Percentiles rank a stretch among this genome's conserved stretches.
Evolutionary conservation across 2,113 vertebrate species (phyloP).

Genomic region (Serinus canaria): DNA sequence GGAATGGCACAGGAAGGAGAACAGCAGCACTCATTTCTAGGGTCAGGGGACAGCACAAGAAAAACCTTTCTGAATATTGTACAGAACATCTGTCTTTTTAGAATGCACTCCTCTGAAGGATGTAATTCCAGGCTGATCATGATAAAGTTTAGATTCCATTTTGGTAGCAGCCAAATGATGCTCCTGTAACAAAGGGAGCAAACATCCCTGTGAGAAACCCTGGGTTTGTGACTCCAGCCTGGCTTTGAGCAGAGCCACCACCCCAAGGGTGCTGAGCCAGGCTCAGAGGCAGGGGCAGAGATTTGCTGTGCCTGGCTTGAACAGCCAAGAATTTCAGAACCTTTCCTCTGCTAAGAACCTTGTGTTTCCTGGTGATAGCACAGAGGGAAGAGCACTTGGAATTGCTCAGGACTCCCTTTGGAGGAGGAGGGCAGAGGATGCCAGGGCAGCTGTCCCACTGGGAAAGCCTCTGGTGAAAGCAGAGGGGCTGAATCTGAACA

Average conservation of each 20-base stretch:
- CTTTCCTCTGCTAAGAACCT: background rate
- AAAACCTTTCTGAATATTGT: background rate
- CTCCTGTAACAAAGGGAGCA: background rate
- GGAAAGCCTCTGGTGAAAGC: background rate
- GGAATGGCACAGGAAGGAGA: background rate
- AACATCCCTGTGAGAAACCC: accelerated
- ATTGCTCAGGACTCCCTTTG: background rate
- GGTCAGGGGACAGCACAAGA: background rate
- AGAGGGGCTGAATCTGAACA: background rate
- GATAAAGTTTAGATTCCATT: background rate
- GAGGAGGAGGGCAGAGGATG: background rate
- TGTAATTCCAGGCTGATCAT: accelerated
- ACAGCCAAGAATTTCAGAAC: background rate
- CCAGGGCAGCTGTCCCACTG: background rate
- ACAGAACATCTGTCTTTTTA: background rate
- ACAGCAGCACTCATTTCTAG: background rate
- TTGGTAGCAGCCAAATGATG: background rate
- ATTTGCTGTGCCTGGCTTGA: background rate
- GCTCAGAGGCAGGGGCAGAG: background rate
- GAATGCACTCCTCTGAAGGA: background rate
- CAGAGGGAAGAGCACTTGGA: background rate
- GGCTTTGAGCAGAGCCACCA: background rate
- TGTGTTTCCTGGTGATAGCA: background rate
- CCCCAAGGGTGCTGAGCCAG: background rate
- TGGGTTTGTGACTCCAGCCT: background rate